Percentiles rank a stretch among this genome's conserved stretches.
Evolutionary conservation across 2,113 vertebrate species (phyloP).

Genomic region (Oreamnos americanus): DNA sequence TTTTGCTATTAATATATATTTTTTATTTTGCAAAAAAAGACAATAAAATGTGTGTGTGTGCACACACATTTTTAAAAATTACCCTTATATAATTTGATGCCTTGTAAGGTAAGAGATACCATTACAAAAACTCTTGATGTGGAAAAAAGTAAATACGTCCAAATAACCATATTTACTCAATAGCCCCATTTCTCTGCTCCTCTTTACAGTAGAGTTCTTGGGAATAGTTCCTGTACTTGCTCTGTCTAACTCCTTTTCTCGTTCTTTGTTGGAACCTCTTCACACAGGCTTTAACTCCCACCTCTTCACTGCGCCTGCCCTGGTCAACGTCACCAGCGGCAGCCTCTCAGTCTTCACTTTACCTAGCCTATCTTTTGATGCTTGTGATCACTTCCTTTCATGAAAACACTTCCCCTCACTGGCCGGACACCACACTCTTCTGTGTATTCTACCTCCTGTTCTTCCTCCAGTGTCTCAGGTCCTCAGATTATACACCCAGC

Average conservation of each 20-base stretch:
- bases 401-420: neutral
- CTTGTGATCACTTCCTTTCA: neutral
- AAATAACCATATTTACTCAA: neutral
- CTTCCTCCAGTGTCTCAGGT: neutral
- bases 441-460: neutral
- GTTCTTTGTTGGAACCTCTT: neutral
- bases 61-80: neutral
- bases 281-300: neutral
- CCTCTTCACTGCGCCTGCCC: neutral
- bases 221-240: neutral
- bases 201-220: neutral
- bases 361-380: neutral
- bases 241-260: neutral
- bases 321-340: neutral
- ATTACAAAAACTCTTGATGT: neutral
- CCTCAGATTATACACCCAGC: neutral
- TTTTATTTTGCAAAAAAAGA: neutral
- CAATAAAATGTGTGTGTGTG: neutral
- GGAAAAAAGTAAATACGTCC: neutral
- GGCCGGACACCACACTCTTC: rapidly evolving
- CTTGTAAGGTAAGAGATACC: neutral
- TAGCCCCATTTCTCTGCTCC: neutral
- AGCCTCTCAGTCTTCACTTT: neutral
- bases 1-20: neutral
- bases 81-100: neutral